Evolutionary conservation across 2,797 vertebrate genomes (phyloP).

Genomic region (Eleutherodactylus coqui): DNA sequence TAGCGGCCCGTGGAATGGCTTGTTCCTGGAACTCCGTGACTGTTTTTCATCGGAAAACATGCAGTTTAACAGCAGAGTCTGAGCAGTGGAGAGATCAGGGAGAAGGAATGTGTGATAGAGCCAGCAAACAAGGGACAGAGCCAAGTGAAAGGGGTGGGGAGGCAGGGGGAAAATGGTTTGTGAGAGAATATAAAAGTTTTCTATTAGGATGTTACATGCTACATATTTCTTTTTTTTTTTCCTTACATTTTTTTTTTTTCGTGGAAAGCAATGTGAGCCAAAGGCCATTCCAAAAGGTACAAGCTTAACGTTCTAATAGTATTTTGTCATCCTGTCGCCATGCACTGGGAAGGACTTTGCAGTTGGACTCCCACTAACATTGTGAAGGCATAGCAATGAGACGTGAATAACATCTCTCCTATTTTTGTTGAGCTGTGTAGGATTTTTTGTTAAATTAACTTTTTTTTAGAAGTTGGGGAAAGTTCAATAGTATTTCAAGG

Average conservation of each 20-base stretch:
- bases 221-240: constrained; percentile 48
- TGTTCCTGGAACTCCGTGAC: constrained; percentile 61
- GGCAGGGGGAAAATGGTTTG: constrained; percentile 56
- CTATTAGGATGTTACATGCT: constrained; percentile 62
- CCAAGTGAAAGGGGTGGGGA: constrained; percentile 58
- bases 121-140: constrained; percentile 61
- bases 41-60: constrained; percentile 64
- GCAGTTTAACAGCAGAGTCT: constrained; percentile 64
- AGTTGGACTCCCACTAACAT: constrained; percentile 1
- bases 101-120: constrained; percentile 63
- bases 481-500: neutral
- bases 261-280: constrained; percentile 62
- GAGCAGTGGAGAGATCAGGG: constrained; percentile 62
- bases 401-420: neutral
- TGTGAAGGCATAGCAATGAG: neutral
- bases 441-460: neutral
- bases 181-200: constrained; percentile 63
- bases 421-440: neutral
- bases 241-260: neutral
- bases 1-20: constrained; percentile 19
- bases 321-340: constrained; percentile 55
- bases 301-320: constrained; percentile 34
- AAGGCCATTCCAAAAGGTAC: constrained; percentile 59
- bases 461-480: neutral
- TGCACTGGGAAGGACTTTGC: neutral